Percentiles rank a stretch among this genome's conserved stretches.
phyloP scores from a whole-genome alignment of 2,888 invertebrate genomes.

The Halictus quadricinctus region DNA sequence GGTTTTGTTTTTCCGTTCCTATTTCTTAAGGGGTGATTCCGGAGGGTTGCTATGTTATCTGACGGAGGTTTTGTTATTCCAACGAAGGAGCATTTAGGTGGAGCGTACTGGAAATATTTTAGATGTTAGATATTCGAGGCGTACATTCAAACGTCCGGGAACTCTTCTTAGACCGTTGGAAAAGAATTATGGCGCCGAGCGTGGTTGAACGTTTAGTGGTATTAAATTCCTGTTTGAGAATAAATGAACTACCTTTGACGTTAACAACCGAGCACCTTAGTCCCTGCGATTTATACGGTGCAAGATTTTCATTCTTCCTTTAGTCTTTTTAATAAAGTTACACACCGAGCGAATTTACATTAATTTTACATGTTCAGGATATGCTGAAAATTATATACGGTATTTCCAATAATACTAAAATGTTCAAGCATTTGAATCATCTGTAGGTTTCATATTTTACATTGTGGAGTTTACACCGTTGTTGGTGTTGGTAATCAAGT shows the following conservation, averaged over 20 bases:
- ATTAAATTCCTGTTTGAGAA: not conserved
- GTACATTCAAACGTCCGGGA: not conserved
- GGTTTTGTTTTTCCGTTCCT: slow-evolving; percentile 16
- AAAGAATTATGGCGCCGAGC: not conserved
- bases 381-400: too few relatives aligned
- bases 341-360: too few relatives aligned
- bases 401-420: too few relatives aligned
- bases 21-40: not conserved
- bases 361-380: too few relatives aligned
- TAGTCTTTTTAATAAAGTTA: not conserved
- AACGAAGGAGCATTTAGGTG: slow-evolving; percentile 2
- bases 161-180: not conserved
- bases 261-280: not conserved
- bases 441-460: too few relatives aligned
- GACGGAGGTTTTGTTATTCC: slow-evolving; percentile 10
- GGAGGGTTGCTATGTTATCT: not conserved
- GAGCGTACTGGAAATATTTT: slow-evolving; percentile 13
- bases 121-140: slow-evolving; percentile 9
- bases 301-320: not conserved
- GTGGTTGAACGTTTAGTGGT: not conserved
- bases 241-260: not conserved
- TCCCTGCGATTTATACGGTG: not conserved
- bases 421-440: too few relatives aligned
- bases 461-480: too few relatives aligned
- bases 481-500: not conserved